Evolutionary conservation across 2,888 invertebrate species (phyloP), one percentile per base, ranked within the genome.

Genomic region (Drosophila anomalata): DNA sequence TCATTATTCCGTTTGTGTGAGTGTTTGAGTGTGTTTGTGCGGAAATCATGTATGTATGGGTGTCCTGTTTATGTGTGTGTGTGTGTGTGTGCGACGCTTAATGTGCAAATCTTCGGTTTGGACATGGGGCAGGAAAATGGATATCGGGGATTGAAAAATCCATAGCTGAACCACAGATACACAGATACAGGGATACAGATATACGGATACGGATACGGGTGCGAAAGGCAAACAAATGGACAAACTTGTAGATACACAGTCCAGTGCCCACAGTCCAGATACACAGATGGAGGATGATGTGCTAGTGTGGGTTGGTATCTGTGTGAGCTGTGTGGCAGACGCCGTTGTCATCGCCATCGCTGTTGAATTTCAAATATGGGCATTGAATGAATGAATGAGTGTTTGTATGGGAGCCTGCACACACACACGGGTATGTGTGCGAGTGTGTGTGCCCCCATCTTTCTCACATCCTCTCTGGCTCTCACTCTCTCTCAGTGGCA

Each of bases 21-120:
- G 54, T 81, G 80, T 69, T 48, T 57, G 54, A 47, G 54, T 78
- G 77, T 54, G 56, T 31, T 41, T 59, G 53, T 71, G 52, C 65
- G n/a, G 36, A 36, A 14, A n/a, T 36, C 36, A 36, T 36, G 14
- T 14, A 36, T 36, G n/a, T 36, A 36, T 7, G 36, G 7, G n/a
- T n/a, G n/a, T 36, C 36, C 36, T 36, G 36, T n/a, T 42, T 58
- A 60, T 55, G 51, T 56, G 55, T n/a, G 46, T 58, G 65, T 55
- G 65, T 55, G 54, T 56, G 55, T 41, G 50, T 60, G 63, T 79
- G 78, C 51, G 79, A 79, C 83, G 88, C 86, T 88, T 88, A 84
- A 84, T 84, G 89, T 77, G 86, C 82, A 90, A 90, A 90, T 90
- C 90, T 90, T 88, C 90, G 76, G 87, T 79, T 88, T 83, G 90